Evolutionary conservation across 2,113 vertebrate species (phyloP), one percentile per base, ranked within the genome.

Genomic region (Suncus etruscus): DNA sequence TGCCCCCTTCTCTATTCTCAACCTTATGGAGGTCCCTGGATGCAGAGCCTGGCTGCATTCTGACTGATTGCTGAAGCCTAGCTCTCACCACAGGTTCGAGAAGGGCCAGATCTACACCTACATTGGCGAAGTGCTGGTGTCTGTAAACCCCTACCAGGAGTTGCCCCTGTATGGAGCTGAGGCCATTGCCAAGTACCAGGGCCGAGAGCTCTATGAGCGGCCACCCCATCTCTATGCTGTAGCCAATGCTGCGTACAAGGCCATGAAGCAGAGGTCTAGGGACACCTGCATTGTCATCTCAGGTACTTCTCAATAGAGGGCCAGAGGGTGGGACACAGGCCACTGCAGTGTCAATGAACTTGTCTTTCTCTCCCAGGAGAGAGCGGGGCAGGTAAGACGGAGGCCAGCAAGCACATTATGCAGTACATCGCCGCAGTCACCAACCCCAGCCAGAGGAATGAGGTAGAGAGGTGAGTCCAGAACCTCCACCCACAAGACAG

Each of bases 201-300:
- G 99, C 12, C 98, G 98, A 0, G 99, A 99, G 96, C 98, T 99
- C 54, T 99, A 99, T 0, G 99, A 99, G 95, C 98, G 99, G 69
- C 99, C 99, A 0, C 99, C 99, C 0, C 99, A 99, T 91, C 98
- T 99, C 87, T 99, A 97, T 0, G 98, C 99, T 0, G 97, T 99
- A 83, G 98, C 99, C 0, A 99, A 99, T 0, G 98, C 99, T 0
- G 98, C 99, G 31, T 99, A 99, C 90, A 98, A 98, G 76, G 98
- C 99, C n/a, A 99, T 99, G 99, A 99, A 99, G 89, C 98, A 98
- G 47, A 94, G 98, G 1, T 98, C 98, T 85, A 98, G 98, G 91
- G 99, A 99, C 93, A 99, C 99, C 87, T 99, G 99, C 98, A 99
- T 99, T 0, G 99, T 99, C 93, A 99, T 99, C 93, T 99, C 99